phyloP scores from a whole-genome alignment of 1,140 invertebrate genomes.

The Nephila pilipes region DNA sequence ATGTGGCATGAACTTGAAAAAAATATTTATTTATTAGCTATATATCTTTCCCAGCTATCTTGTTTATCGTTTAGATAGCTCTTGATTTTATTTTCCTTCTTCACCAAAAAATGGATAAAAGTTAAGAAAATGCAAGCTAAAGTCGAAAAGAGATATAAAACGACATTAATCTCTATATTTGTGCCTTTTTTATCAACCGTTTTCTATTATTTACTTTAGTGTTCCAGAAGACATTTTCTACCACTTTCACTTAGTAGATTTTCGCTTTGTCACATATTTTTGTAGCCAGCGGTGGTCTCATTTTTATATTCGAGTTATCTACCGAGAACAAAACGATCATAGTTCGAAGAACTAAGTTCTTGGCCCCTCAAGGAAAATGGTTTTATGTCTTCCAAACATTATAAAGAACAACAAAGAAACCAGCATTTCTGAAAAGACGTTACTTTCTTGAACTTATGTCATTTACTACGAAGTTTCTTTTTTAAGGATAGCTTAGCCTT shows the following conservation, averaged over 20 bases:
- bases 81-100: background rate
- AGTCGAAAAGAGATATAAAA: conserved; percentile 60
- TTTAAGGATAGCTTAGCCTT: conserved; percentile 58
- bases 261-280: conserved; percentile 65
- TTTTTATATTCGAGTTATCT: conserved; percentile 72
- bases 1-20: background rate
- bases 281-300: conserved; percentile 38
- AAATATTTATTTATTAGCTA: background rate
- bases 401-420: conserved; percentile 72
- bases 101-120: conserved; percentile 13
- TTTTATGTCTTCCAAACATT: conserved; percentile 70
- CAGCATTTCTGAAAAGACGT: conserved; percentile 68
- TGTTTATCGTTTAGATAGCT: background rate
- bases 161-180: conserved; percentile 64
- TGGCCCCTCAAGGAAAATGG: conserved; percentile 58
- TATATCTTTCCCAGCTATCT: background rate
- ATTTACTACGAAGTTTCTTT: conserved; percentile 63
- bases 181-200: conserved; percentile 53
- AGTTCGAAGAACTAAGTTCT: conserved; percentile 62
- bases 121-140: conserved; percentile 25
- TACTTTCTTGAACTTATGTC: conserved; percentile 71
- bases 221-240: conserved; percentile 46
- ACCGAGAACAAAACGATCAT: conserved; percentile 67
- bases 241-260: conserved; percentile 67
- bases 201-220: conserved; percentile 61